Evolutionary conservation across 2,113 vertebrate genomes (phyloP).

Genomic region (Amblyopsis rosae): DNA sequence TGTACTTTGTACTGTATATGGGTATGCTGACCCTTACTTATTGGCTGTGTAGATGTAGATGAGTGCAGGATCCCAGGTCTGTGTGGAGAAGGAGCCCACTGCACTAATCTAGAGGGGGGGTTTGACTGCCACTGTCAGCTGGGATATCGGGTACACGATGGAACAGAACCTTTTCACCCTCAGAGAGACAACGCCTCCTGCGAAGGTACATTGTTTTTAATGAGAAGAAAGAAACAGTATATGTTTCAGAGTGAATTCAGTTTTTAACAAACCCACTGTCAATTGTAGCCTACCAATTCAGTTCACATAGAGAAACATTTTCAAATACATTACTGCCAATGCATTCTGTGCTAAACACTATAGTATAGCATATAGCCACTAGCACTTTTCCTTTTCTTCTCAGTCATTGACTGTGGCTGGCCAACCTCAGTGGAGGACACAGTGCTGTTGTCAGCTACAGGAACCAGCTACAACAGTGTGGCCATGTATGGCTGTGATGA

Average conservation of each 20-base stretch:
- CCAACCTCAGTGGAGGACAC: conserved; percentile 45
- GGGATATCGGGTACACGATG: conserved; percentile 79
- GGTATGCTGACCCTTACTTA: background rate
- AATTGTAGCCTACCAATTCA: no score
- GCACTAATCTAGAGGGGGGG: conserved; percentile 81
- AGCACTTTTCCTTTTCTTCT: background rate
- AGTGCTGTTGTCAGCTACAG: conserved; percentile 26
- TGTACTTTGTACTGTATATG: background rate
- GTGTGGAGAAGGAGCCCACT: conserved; percentile 82
- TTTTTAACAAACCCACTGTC: no score
- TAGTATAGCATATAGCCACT: no score
- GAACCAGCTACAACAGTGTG: conserved; percentile 61
- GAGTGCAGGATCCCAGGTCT: conserved; percentile 79
- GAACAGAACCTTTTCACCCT: conserved; percentile 76
- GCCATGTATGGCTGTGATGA: conserved; percentile 64
- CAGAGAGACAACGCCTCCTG: conserved; percentile 69
- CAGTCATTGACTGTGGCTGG: conserved; percentile 76
- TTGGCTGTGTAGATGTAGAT: conserved; percentile 78
- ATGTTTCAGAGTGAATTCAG: background rate
- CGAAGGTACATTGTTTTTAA: conserved; percentile 71
- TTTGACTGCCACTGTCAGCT: conserved; percentile 84
- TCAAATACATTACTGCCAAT: no score
- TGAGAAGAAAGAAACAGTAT: background rate
- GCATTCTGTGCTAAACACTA: no score
- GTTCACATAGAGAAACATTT: no score